Base-by-base conservation (phyloP, 2,888 invertebrate species). In the Antitype chi region DNA sequence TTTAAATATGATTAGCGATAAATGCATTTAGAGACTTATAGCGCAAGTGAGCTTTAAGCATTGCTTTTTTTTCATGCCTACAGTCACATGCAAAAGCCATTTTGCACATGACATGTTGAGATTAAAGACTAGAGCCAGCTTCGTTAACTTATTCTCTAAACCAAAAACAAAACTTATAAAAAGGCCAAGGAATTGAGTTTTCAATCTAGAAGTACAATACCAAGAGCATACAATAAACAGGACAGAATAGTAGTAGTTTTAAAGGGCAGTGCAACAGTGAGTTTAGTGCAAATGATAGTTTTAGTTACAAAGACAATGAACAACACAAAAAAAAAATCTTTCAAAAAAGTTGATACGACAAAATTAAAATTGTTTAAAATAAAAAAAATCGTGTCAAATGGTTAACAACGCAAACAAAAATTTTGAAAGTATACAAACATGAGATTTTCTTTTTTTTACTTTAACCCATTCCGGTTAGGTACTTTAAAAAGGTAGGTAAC, bases 211-310 rank as follows among this genome's bases (percentile, higher is more conserved):
- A 55, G 23, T 8, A 7, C 0, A 73, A 77, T 81, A 78, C 77
- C 71, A 85, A 85, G 71, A 76, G 73, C 84, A 74, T 76, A 84
- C 84, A 85, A 84, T 76, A 79, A 81, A 76, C 85, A 75, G 78
- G 68, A 78, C 84, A 81, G 13, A 60, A 74, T 23, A 72, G 49
- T 69, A 57, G 63, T 49, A 3, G 52, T 62, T 69, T 62, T 67
- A 81, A 70, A 68, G 62, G 74, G 70, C 25, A 63, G 73, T 74
- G 74, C 60, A 62, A 57, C 11, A 70, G 68, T 81, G 74, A 64
- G n/a, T 69, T 74, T 20, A 72, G 81, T 84, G 72, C 49, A 57
- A 32, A 78, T 74, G 75, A 75, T 32, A 68, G 28, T 70, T 17
- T 79, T 79, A 80, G 57, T 53, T 11, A 79, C 55, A 53, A 53